Evolutionary conservation across 2,113 vertebrate species (phyloP), one percentile per base, ranked within the genome.

Genomic region (Neoarius graeffei): DNA sequence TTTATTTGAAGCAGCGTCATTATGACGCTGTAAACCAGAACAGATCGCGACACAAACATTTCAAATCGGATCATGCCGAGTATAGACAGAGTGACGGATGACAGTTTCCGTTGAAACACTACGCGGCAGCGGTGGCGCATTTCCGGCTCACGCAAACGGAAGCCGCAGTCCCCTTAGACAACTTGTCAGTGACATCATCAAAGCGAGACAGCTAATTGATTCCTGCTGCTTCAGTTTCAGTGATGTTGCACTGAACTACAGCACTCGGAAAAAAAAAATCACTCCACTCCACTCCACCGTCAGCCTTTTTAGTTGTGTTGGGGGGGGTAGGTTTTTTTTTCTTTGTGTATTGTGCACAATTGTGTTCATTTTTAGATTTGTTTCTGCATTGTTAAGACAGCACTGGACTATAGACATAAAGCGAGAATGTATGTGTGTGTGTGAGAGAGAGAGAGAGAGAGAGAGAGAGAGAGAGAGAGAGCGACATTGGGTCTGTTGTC

Each of bases 171-270:
- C 93, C 76, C 79, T 91, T 93, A 90, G 93, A 87, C 93, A 92
- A 93, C 93, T 95, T 93, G 93, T 93, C 93, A 94, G 92, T 95
- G 95, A 95, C 94, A 95, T 95, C 94, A 95, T 95, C 94, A 95
- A 95, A 95, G 95, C 82, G 74, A 91, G 89, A 81, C 93, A 89
- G 93, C 92, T 96, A 96, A 96, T 95, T 94, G 94, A 92, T 95
- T 95, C 95, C 94, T 92, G 93, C 92, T 95, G 95, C 91, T 90
- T 85, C 92, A 87, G 84, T 89, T 80, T 52, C 74, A 81, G 35
- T 71, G 60, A 50, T 80, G 71, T 81, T 84, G 66, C 17, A n/a
- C 25, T 52, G 52, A 74, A 69, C 77, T 17, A 3, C 14, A 56
- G 52, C 30, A 60, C 62, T 71, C 74, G 35, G 3, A 42, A 42